Evolutionary conservation across 1,140 invertebrate species (phyloP).

Genomic region (Pogonus chalceus): DNA sequence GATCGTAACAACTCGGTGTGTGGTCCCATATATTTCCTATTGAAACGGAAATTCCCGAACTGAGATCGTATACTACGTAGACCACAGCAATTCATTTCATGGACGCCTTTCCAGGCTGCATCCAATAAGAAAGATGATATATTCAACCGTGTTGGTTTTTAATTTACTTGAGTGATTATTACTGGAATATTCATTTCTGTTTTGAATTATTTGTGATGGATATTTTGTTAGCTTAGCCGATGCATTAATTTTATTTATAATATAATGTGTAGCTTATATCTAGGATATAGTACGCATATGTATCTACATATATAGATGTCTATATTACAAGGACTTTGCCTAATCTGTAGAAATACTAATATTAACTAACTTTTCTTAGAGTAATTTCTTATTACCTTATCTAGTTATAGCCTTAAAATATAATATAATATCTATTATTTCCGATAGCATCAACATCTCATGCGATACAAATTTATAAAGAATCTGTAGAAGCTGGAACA

Average conservation of each 20-base stretch:
- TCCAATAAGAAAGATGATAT: constrained; percentile 4
- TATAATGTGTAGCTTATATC: too few species aligned
- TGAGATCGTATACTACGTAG: neutral
- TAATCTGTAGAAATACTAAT: too few species aligned
- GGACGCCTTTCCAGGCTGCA: neutral
- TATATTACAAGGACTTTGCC: too few species aligned
- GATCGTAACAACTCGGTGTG: neutral
- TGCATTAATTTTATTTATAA: neutral
- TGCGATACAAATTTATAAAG: too few species aligned
- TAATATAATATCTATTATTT: too few species aligned
- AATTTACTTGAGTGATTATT: constrained; percentile 5
- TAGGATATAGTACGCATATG: too few species aligned
- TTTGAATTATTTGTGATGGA: neutral
- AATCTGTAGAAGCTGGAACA: too few species aligned
- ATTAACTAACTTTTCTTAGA: too few species aligned
- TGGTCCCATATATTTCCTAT: neutral
- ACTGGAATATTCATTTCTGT: neutral
- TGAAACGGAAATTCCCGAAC: neutral
- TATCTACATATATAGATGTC: too few species aligned
- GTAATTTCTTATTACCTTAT: too few species aligned
- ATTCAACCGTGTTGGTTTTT: constrained; percentile 1
- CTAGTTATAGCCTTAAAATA: too few species aligned
- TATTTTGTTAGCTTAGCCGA: neutral
- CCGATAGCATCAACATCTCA: too few species aligned
- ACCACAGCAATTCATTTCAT: neutral